Conservation (phyloP, 2,113 vertebrate genomes). For the Ophthalmolycus amberensis region DNA sequence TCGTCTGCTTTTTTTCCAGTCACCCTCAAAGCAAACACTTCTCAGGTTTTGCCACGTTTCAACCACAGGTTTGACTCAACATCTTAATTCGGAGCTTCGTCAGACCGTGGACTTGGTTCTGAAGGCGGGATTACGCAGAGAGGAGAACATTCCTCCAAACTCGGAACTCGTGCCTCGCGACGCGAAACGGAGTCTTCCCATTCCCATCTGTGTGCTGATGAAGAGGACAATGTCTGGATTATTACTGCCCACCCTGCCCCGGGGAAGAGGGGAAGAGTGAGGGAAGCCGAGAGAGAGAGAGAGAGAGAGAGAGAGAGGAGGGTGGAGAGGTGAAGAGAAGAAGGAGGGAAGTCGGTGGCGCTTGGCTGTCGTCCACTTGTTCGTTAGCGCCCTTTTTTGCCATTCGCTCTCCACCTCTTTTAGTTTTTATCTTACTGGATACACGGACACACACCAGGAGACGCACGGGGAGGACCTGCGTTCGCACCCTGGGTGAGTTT, state of each 20-base stretch:
- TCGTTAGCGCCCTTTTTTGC: constrained; percentile 46
- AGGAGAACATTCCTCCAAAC: constrained; percentile 28
- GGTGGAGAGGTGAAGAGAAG: constrained; percentile 26
- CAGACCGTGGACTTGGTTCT: constrained; percentile 13
- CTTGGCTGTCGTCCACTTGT: constrained; percentile 69
- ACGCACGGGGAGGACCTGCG: constrained; percentile 72
- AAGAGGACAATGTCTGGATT: constrained; percentile 80
- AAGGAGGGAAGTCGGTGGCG: constrained; percentile 54
- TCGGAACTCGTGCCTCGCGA: constrained; percentile 37
- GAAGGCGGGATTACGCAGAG: constrained; percentile 47
- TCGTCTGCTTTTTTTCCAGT: neutral
- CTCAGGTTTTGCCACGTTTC: neutral
- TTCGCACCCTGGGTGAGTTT: constrained; percentile 81
- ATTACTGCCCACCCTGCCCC: constrained; percentile 58
- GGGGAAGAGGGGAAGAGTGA: constrained; percentile 60
- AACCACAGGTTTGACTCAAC: neutral
- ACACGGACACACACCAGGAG: constrained; percentile 57
- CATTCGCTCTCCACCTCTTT: constrained; percentile 44
- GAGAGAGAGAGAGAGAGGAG: neutral
- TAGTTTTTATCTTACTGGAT: constrained; percentile 55
- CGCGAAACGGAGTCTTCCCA: constrained; percentile 9
- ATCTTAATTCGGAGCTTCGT: neutral
- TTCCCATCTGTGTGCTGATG: constrained; percentile 17
- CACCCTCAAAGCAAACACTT: constrained; percentile 38
- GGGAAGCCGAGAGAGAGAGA: constrained; percentile 29